Evolutionary conservation across 2,797 vertebrate species (phyloP).

Genomic region (Mormyrus hasselquistii): DNA sequence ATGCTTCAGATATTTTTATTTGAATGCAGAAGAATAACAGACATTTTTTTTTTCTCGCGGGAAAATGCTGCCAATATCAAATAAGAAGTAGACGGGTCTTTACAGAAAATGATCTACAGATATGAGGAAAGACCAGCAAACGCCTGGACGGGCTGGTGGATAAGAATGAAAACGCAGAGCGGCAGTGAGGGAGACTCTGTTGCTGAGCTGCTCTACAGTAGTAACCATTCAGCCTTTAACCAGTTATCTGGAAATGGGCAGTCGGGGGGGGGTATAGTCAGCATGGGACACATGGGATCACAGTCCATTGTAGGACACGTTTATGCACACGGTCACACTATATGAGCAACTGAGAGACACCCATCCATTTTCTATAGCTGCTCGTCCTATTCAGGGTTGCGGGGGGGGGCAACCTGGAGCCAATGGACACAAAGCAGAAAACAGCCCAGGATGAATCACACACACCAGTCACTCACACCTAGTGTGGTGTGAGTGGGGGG

Average conservation of each 20-base stretch:
- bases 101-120: not conserved
- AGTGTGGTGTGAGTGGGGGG: no score
- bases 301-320: not conserved
- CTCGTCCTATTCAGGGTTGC: not conserved
- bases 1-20: slow-evolving; percentile 12
- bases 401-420: not conserved
- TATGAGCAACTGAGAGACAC: not conserved
- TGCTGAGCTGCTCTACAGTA: not conserved
- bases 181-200: not conserved
- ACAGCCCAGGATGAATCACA: not conserved
- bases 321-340: not conserved
- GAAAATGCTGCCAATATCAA: not conserved
- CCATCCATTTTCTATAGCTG: not conserved
- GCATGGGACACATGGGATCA: not conserved
- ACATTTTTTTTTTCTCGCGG: not conserved
- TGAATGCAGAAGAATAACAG: not conserved
- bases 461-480: not conserved
- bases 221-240: not conserved
- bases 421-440: not conserved
- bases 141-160: not conserved
- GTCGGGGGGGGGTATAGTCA: not conserved
- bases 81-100: not conserved
- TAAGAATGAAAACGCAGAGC: not conserved
- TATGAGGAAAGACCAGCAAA: not conserved
- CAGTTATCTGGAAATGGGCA: not conserved